phyloP scores from a whole-genome alignment of 2,113 vertebrate genomes.

The Albula goreensis region DNA sequence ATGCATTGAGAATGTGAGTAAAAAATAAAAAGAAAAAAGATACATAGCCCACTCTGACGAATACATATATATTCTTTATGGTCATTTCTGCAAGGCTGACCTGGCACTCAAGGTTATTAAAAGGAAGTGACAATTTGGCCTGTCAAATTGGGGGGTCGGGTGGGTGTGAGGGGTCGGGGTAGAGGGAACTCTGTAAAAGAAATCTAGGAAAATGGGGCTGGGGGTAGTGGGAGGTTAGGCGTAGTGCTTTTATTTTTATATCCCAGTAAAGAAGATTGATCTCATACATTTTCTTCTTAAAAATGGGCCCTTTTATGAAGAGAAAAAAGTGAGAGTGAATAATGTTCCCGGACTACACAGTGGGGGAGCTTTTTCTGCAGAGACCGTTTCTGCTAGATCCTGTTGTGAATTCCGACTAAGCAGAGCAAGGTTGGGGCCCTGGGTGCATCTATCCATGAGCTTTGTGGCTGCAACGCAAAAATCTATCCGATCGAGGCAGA shows the following conservation, averaged over 20 bases:
- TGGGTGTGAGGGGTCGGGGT: neutral
- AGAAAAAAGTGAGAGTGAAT: conserved; percentile 29
- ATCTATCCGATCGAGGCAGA: neutral
- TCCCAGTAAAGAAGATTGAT: conserved; percentile 52
- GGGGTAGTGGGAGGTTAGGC: conserved; percentile 7
- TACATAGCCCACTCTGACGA: conserved; percentile 12
- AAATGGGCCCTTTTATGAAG: conserved; percentile 51
- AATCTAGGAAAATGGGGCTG: neutral
- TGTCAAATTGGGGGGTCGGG: neutral
- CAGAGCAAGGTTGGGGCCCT: neutral
- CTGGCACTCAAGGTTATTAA: conserved; percentile 36
- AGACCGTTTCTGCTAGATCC: neutral
- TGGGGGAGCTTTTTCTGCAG: neutral
- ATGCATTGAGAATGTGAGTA: neutral
- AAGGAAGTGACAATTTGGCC: conserved; percentile 26
- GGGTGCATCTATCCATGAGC: neutral
- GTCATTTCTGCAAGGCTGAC: conserved; percentile 30
- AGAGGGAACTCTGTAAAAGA: no score
- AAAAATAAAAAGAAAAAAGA: conserved; percentile 15
- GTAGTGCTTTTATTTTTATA: conserved; percentile 40
- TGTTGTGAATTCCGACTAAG: neutral
- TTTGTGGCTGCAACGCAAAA: neutral
- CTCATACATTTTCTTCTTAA: conserved; percentile 48
- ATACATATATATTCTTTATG: conserved; percentile 24
- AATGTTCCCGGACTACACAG: conserved; percentile 11